Conservation (phyloP, 2,113 vertebrate species). For the Notarius lentiginosus region DNA sequence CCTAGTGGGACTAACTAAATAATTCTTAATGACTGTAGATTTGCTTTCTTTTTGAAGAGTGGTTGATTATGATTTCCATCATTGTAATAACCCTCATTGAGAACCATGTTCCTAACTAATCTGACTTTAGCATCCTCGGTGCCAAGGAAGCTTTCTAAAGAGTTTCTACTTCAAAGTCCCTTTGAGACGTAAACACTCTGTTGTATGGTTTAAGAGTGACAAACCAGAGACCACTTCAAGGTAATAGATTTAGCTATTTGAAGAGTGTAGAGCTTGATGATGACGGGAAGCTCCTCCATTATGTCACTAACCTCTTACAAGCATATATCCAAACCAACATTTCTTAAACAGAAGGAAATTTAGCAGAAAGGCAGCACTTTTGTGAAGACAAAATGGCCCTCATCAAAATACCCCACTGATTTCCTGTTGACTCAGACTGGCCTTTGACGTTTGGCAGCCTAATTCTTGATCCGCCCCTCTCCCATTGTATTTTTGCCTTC, state of each 20-base stretch:
- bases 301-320: not conserved
- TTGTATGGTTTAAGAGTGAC: not conserved
- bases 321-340: not conserved
- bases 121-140: not conserved
- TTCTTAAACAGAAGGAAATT: not conserved
- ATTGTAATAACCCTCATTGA: not conserved
- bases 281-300: not conserved
- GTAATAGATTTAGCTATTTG: not conserved
- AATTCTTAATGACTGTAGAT: not conserved
- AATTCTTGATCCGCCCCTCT: conserved; percentile 20
- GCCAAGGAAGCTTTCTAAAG: not conserved
- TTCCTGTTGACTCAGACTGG: conserved; percentile 34
- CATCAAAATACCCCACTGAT: not conserved
- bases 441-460: conserved; percentile 22
- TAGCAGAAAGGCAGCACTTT: not conserved
- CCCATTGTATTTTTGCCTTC: conserved; percentile 4
- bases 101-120: not conserved
- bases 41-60: not conserved
- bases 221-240: not conserved
- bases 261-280: not conserved
- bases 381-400: not conserved
- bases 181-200: not conserved
- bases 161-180: not conserved
- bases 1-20: not conserved
- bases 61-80: not conserved